These are phyloP conservation scores for Ellobius talpinus DNA, from an alignment of 2,113 vertebrate species.

Conservation along the genomic window DNA sequence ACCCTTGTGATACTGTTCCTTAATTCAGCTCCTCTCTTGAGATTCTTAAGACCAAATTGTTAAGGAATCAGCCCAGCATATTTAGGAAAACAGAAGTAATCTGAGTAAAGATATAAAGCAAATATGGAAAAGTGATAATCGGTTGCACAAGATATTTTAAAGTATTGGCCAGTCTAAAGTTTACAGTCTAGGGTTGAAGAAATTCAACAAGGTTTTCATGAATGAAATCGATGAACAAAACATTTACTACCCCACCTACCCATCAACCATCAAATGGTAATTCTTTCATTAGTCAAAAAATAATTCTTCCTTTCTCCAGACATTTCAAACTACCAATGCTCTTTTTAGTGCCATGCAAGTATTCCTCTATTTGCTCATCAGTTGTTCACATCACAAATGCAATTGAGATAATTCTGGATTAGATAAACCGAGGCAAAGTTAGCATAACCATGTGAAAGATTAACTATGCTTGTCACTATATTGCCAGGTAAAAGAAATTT, in stretches of 20 bases:
- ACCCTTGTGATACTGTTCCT: background rate
- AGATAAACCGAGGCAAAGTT: background rate
- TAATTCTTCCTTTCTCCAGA: background rate
- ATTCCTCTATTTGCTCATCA: background rate
- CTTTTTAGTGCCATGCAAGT: background rate
- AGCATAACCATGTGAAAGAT: background rate
- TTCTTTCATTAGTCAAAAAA: background rate
- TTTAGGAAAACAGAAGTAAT: background rate
- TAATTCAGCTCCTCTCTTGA: background rate
- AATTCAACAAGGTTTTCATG: background rate
- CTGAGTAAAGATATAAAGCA: background rate
- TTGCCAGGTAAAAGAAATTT: background rate
- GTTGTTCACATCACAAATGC: background rate
- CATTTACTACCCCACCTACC: background rate
- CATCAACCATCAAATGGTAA: background rate
- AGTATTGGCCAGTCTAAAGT: background rate
- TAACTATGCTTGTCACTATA: background rate
- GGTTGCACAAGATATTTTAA: background rate
- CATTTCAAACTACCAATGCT: background rate
- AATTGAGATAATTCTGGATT: background rate
- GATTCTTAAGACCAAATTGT: slow-evolving; percentile 3
- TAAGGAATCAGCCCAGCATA: background rate
- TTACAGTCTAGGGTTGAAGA: background rate
- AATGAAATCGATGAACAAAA: slow-evolving; percentile 36
- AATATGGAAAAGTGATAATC: background rate